phyloP scores from a whole-genome alignment of 2,888 invertebrate species.

The Limnephilus rhombicus region DNA sequence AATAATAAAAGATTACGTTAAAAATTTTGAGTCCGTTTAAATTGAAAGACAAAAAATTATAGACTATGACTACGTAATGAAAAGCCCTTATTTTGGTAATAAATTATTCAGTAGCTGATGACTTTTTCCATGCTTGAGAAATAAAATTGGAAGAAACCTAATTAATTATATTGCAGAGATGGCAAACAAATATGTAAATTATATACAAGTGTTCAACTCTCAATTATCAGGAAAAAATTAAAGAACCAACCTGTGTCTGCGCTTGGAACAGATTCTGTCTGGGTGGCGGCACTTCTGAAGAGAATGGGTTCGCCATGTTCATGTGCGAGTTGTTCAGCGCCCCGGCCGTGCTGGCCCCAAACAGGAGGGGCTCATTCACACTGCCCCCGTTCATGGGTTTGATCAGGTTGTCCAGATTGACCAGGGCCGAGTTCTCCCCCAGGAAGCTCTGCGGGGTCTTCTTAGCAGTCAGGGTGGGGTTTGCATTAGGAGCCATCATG shows the following conservation, averaged over 20 bases:
- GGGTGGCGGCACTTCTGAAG: constrained; percentile 70
- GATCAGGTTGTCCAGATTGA: constrained; percentile 98
- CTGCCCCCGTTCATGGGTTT: constrained; percentile 76
- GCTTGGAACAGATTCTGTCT: constrained; percentile 80
- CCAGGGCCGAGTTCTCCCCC: constrained; percentile 97
- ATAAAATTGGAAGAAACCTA: too few relatives aligned
- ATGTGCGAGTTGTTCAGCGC: constrained; percentile 65
- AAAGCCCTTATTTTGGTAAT: too few relatives aligned
- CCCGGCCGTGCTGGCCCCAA: constrained; percentile 67
- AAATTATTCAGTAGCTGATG: too few relatives aligned
- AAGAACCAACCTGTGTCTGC: constrained; percentile 70
- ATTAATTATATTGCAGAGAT: too few relatives aligned
- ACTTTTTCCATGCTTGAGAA: too few relatives aligned
- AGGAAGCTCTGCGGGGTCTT: constrained; percentile 98
- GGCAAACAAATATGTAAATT: too few relatives aligned
- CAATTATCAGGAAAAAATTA: neutral
- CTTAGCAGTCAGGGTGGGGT: constrained; percentile 79
- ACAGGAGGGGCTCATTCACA: constrained; percentile 68
- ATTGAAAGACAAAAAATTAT: too few relatives aligned
- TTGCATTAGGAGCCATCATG: constrained; percentile 69
- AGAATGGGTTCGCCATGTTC: constrained; percentile 75
- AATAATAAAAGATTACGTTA: too few relatives aligned
- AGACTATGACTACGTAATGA: too few relatives aligned
- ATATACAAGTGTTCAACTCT: neutral
- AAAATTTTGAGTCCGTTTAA: too few relatives aligned